phyloP scores from a whole-genome alignment of 2,797 vertebrate genomes.

The Thripadectes ignobilis region DNA sequence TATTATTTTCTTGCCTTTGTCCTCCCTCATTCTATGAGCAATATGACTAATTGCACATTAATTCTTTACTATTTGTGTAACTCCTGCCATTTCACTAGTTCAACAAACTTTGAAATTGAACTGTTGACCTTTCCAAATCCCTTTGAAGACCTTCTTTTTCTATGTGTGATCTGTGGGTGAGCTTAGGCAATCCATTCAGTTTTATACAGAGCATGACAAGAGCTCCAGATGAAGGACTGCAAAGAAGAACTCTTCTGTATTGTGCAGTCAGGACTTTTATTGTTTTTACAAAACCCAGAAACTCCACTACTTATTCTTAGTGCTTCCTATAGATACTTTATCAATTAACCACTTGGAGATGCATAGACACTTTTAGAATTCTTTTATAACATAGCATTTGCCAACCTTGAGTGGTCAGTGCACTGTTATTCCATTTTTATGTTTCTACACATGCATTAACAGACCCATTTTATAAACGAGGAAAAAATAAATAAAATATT shows the following conservation, averaged over 20 bases:
- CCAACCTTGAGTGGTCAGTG: not conserved
- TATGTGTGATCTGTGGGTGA: not conserved
- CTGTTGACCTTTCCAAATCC: not conserved
- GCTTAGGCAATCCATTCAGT: not conserved
- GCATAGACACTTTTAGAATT: not conserved
- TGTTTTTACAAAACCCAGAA: not conserved
- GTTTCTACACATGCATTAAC: not conserved
- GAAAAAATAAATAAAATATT: conserved; percentile 31
- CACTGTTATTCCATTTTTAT: not conserved
- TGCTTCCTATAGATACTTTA: not conserved
- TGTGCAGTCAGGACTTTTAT: not conserved
- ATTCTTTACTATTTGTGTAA: not conserved
- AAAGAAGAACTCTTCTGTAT: not conserved
- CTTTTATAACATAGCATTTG: not conserved
- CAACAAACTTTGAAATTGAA: not conserved
- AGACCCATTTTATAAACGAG: not conserved
- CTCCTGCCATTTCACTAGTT: not conserved
- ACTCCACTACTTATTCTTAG: not conserved
- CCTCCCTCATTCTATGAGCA: not conserved
- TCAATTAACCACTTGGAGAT: not conserved
- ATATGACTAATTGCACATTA: not conserved
- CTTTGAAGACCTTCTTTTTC: not conserved
- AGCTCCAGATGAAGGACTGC: not conserved
- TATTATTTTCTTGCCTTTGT: not conserved
- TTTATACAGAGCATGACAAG: not conserved